Conservation (phyloP, 2,888 invertebrate genomes). For the Pollenia amentaria region DNA sequence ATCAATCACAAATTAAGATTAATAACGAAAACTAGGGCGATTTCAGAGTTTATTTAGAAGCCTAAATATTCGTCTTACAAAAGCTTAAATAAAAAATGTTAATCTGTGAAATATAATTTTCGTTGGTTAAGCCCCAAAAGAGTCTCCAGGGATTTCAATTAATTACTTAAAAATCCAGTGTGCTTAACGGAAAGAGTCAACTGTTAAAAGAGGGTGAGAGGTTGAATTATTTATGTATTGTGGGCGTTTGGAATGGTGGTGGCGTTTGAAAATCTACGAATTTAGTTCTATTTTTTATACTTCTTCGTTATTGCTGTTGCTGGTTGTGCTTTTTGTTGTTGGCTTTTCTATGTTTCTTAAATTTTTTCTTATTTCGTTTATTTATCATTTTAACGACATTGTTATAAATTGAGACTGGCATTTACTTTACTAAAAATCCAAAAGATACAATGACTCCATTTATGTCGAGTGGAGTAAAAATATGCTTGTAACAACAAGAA, state of each 20-base stretch:
- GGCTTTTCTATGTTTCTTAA: slow-evolving; percentile 2
- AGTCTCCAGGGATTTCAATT: not conserved
- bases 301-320: slow-evolving; percentile 10
- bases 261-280: slow-evolving; percentile 69
- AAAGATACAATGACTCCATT: slow-evolving; percentile 47
- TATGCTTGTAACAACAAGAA: slow-evolving; percentile 38
- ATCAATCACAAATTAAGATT: too few species aligned
- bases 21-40: too few species aligned
- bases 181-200: not conserved
- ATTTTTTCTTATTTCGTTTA: slow-evolving; percentile 47
- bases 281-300: slow-evolving; percentile 36
- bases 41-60: too few species aligned
- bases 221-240: slow-evolving; percentile 31
- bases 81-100: too few species aligned
- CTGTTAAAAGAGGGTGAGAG: slow-evolving; percentile 10
- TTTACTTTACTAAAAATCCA: slow-evolving; percentile 52
- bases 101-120: too few species aligned
- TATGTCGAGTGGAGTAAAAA: slow-evolving; percentile 41
- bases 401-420: slow-evolving; percentile 71
- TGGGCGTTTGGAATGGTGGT: slow-evolving; percentile 70
- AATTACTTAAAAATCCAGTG: not conserved
- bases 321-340: slow-evolving; percentile 47
- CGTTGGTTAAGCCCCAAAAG: not conserved
- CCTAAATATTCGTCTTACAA: too few species aligned
- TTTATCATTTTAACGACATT: slow-evolving; percentile 70